Evolutionary conservation across 1,140 invertebrate genomes (phyloP).

Genomic region (Temnothorax nylanderi): DNA sequence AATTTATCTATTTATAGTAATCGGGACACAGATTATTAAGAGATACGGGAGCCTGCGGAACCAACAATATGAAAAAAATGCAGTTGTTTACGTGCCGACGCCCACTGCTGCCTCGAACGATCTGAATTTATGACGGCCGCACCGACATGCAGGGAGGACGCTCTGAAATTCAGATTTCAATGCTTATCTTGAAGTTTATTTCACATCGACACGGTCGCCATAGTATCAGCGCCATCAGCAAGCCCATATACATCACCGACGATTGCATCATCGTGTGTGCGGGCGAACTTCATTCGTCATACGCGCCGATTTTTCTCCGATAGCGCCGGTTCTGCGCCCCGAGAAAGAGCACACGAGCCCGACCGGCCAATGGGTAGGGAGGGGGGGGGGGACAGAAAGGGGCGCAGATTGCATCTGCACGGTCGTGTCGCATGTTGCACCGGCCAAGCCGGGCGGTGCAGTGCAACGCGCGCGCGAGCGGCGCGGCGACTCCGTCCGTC

Average conservation of each 20-base stretch:
- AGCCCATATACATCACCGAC: slow-evolving; percentile 58
- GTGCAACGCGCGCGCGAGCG: not conserved
- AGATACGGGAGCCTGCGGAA: not conserved
- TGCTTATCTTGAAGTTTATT: slow-evolving; percentile 56
- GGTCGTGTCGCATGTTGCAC: slow-evolving; percentile 58
- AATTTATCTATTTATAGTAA: too few species aligned
- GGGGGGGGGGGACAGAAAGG: not conserved
- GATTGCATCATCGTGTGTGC: slow-evolving; percentile 57
- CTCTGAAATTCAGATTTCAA: slow-evolving; percentile 62
- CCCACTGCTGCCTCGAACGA: slow-evolving; percentile 28
- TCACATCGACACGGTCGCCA: slow-evolving; percentile 59
- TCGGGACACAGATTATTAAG: not conserved
- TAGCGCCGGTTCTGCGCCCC: slow-evolving; percentile 44
- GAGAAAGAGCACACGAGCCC: slow-evolving; percentile 34
- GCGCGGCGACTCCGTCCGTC: slow-evolving; percentile 52
- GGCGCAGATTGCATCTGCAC: slow-evolving; percentile 56
- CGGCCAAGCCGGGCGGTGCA: slow-evolving; percentile 14
- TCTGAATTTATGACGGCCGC: slow-evolving; percentile 48
- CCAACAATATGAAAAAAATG: not conserved
- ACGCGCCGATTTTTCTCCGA: slow-evolving; percentile 60
- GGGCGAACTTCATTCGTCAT: slow-evolving; percentile 61
- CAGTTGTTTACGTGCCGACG: slow-evolving; percentile 26
- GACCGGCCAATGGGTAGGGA: not conserved
- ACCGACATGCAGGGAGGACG: slow-evolving; percentile 12
- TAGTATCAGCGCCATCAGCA: slow-evolving; percentile 58